Evolutionary conservation across 2,797 vertebrate species (phyloP), one percentile per base, ranked within the genome.

Genomic region (Poecilia gillii): DNA sequence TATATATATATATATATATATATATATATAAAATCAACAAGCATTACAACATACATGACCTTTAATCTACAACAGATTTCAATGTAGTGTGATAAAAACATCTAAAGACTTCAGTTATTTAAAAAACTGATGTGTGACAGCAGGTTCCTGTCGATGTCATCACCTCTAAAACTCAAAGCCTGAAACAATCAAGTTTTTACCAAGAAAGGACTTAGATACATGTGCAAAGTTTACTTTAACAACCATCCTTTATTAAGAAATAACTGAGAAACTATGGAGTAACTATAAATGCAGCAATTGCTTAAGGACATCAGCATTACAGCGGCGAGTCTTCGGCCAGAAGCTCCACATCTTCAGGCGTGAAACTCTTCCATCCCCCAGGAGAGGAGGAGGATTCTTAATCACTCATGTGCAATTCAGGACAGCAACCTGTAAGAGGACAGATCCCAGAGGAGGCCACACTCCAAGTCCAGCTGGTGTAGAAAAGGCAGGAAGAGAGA

Each of bases 351-450:
- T 36, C 66, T 71, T 7, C 23, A 13, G 14, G 36, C 64, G 45
- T 31, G 51, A 59, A 18, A 49, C 28, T 11, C 46, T 25, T 28
- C 9, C 18, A 23, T 20, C 47, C 72, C 36, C 20, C 49, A 51
- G 49, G 8, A 18, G 18, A 75, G 49, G 71, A 70, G 18, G n/a
- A 16, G 13, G 41, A 51, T 59, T 0, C n/a, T 79, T 43, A 55
- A 59, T 36, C 28, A 72, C 11, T 16, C 25, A 20, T 47, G 39
- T 59, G 13, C 45, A 77, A 46, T 70, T 81, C 13, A 28, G 70
- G 72, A 79, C 72, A 59, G 66, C 0, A 81, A 76, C 73, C 74
- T 39, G 75, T 72, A 73, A 78, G 68, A 43, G 68, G 76, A 1
- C 12, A 66, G n/a, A n/a, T 75, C 72, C 73, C 75, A 68, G 20